Evolutionary conservation across 2,797 vertebrate genomes (phyloP).

Genomic region (Danio jaintianensis): DNA sequence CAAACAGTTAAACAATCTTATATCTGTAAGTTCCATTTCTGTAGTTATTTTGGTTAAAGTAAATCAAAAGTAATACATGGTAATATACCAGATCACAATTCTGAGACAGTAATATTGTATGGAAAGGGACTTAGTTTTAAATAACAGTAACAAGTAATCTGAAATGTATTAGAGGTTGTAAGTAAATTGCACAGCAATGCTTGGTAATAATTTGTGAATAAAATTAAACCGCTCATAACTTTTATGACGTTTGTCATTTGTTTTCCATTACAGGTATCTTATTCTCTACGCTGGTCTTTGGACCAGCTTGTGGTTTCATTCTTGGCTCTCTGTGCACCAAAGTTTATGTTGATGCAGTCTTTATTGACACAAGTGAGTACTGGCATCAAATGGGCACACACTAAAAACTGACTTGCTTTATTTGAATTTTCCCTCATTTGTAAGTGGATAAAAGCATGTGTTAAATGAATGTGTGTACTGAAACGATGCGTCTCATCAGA

Average conservation of each 20-base stretch:
- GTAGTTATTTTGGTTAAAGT: no score
- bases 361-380: slow-evolving; percentile 93
- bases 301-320: slow-evolving; percentile 98
- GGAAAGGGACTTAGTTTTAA: no score
- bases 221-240: background rate
- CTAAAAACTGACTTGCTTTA: background rate
- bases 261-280: slow-evolving; percentile 88
- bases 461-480: slow-evolving; percentile 17
- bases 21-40: no score
- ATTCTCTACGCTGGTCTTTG: slow-evolving; percentile 98
- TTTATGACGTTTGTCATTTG: background rate
- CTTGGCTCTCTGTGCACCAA: slow-evolving; percentile 99
- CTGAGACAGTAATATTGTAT: no score
- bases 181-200: no score
- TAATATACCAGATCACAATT: no score
- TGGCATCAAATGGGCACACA: background rate
- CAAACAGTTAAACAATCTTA: no score
- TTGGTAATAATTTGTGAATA: background rate
- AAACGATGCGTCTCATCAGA: slow-evolving; percentile 10
- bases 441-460: background rate
- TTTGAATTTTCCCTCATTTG: background rate
- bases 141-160: no score
- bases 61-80: no score
- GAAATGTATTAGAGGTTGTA: no score
- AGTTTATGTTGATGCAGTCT: slow-evolving; percentile 96